phyloP scores from a whole-genome alignment of 2,888 invertebrate genomes.

The Xanthia togata region DNA sequence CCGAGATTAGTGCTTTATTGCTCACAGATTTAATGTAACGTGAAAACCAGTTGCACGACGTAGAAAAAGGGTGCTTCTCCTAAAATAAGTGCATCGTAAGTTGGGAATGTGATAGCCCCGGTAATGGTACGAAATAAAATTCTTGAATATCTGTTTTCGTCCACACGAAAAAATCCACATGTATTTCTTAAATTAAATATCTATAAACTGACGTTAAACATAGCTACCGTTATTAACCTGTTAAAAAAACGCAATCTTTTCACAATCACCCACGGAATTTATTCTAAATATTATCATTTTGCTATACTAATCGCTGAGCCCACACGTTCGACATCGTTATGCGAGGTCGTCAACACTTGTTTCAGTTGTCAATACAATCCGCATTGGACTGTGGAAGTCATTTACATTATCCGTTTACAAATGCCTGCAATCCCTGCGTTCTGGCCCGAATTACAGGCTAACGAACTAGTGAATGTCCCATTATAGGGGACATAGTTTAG shows the following conservation, averaged over 20 bases:
- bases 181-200: too few species aligned
- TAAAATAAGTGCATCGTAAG: too few species aligned
- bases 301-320: slow-evolving; percentile 5
- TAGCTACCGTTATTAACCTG: background rate
- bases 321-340: slow-evolving; percentile 14
- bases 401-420: slow-evolving; percentile 52
- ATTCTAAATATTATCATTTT: slow-evolving; percentile 8
- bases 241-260: slow-evolving; percentile 1
- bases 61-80: too few species aligned
- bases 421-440: slow-evolving; percentile 42
- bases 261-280: background rate
- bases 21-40: too few species aligned
- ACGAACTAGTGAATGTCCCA: slow-evolving; percentile 26
- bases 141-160: too few species aligned
- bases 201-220: too few species aligned
- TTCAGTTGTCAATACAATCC: slow-evolving; percentile 46
- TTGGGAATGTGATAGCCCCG: too few species aligned
- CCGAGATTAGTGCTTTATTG: too few species aligned
- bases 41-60: too few species aligned
- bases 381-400: slow-evolving; percentile 38
- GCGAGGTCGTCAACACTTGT: slow-evolving; percentile 35
- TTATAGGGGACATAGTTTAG: slow-evolving; percentile 28
- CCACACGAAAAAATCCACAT: too few species aligned
- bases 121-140: too few species aligned
- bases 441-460: slow-evolving; percentile 44